These are phyloP conservation scores for Panulirus ornatus DNA, from an alignment of 1,140 invertebrate genomes.

Conservation along the genomic window DNA sequence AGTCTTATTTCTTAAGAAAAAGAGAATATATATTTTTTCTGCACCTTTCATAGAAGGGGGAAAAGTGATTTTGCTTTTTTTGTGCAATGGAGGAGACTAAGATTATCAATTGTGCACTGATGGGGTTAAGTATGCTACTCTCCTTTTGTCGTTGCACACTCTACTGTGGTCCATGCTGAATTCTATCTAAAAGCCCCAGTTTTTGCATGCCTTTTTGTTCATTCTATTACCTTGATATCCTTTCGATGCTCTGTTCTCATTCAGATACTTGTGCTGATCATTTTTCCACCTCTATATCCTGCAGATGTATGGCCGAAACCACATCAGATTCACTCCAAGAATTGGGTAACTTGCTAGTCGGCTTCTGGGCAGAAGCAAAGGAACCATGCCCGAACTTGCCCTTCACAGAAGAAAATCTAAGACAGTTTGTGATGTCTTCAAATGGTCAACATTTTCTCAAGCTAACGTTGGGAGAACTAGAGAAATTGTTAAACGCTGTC, in stretches of 20 bases:
- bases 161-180: too few relatives aligned
- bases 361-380: conserved; percentile 44
- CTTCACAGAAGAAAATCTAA: conserved; percentile 44
- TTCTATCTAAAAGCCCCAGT: too few relatives aligned
- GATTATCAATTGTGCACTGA: too few relatives aligned
- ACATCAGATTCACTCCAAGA: conserved; percentile 18
- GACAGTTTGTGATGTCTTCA: neutral
- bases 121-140: too few relatives aligned
- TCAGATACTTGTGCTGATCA: too few relatives aligned
- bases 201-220: too few relatives aligned
- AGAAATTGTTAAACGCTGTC: neutral
- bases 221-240: too few relatives aligned
- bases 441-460: neutral
- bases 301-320: conserved; percentile 36
- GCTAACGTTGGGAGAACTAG: neutral
- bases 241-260: too few relatives aligned
- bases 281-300: neutral
- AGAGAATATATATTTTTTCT: too few relatives aligned
- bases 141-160: too few relatives aligned
- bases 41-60: too few relatives aligned
- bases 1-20: too few relatives aligned
- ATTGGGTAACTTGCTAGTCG: conserved; percentile 31
- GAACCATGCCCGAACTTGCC: conserved; percentile 52
- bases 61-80: neutral
- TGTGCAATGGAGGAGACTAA: neutral